Percentiles rank a stretch among this genome's conserved stretches.
Conservation (phyloP, 2,888 invertebrate species). For the Melitaea athalia region DNA sequence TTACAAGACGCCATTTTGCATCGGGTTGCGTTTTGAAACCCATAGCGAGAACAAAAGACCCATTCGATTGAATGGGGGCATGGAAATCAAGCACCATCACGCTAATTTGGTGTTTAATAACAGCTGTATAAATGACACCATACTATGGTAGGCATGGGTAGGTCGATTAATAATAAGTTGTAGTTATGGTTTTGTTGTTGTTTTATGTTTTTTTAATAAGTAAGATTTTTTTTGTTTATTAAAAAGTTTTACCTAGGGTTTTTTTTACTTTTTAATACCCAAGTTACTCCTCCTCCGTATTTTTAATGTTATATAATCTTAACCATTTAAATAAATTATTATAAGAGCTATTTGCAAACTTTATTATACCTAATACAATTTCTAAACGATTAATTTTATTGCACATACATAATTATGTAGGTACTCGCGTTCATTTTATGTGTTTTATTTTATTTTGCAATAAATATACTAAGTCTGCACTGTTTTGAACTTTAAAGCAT, state of each 20-base stretch:
- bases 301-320: too few species aligned
- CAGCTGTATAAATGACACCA: slow-evolving; percentile 35
- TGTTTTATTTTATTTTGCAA: too few species aligned
- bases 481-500: too few species aligned
- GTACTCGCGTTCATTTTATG: too few species aligned
- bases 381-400: too few species aligned
- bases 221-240: not conserved
- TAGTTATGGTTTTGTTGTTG: not conserved
- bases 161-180: not conserved
- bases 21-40: slow-evolving; percentile 50
- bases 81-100: slow-evolving; percentile 45
- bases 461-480: too few species aligned
- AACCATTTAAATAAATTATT: too few species aligned
- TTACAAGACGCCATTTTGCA: slow-evolving; percentile 58
- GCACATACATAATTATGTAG: too few species aligned
- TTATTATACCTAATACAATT: too few species aligned
- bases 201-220: not conserved
- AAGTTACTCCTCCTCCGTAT: not conserved
- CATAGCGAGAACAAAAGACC: slow-evolving; percentile 63
- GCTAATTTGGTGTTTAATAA: slow-evolving; percentile 45
- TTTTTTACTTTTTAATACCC: not conserved
- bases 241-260: too few species aligned
- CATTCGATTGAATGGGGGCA: slow-evolving; percentile 59
- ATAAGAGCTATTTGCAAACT: too few species aligned
- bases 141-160: not conserved